Base-by-base conservation (phyloP, 2,113 vertebrate species). In the Chaetura pelagica region DNA sequence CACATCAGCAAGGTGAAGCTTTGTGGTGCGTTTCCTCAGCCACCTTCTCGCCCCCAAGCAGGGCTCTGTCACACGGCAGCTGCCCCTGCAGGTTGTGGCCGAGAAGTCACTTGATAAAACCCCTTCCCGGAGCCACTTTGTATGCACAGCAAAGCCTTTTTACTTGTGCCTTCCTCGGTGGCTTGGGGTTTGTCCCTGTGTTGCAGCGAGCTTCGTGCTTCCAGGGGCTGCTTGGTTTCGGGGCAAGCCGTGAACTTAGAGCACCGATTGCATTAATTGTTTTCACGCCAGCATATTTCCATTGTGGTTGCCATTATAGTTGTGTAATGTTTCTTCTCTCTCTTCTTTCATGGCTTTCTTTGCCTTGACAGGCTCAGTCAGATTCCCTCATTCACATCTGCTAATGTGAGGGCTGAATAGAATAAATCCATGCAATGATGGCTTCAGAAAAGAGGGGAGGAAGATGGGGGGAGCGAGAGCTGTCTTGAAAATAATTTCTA, bases 311-410 rank as follows among this genome's bases (percentile, higher is more conserved):
- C 94, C 84, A 95, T 96, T 94, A 95, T 96, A 71, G 94, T 90
- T 86, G 92, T 90, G 96, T 93, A 96, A 96, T 96, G 96, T 97
- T 96, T 96, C 96, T 97, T 95, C 95, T 95, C 75, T 88, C 69
- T 94, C 78, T 90, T 84, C 93, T 97, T 96, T 96, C 89, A 95
- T 52, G 84, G 94, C 86, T 96, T 94, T 95, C 94, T 97, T 97
- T 96, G 87, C 86, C 89, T 87, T 97, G 97, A 97, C 97, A 96
- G 96, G 93, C 94, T 97, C 96, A 96, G 96, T 94, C 92, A 95
- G 96, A 96, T 96, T 92, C 92, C 73, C 78, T 96, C 94, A 97
- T 96, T 94, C 90, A 94, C 89, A 83, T 96, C 91, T 96, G 95
- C 89, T 96, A 96, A 96, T 91, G 96, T 96, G 96, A 96, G 63